A percentile compares a stretch with the other conserved stretches of the same genome.
Conservation (phyloP, 2,888 invertebrate genomes). For the Drosophila prostipennis region DNA sequence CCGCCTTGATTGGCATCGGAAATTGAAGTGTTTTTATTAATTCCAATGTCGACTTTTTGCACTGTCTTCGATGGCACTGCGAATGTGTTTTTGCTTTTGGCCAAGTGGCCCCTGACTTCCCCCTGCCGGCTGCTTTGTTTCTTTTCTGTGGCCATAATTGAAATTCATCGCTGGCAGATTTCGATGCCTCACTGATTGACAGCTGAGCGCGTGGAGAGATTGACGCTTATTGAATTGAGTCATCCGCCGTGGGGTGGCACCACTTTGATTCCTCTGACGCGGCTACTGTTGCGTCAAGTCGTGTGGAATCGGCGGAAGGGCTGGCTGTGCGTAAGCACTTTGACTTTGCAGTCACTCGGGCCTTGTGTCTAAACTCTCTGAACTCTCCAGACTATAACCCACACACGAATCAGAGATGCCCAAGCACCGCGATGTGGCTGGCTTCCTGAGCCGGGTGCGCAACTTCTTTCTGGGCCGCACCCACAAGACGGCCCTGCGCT, state of each 20-base stretch:
- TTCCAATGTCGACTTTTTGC: conserved; percentile 58
- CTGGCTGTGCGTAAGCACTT: conserved; percentile 1
- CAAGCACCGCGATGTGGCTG: conserved; percentile 58
- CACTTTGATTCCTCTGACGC: conserved; percentile 14
- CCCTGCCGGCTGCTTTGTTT: conserved; percentile 16
- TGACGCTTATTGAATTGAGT: conserved; percentile 76
- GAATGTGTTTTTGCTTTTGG: conserved; percentile 64
- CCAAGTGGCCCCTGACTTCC: conserved; percentile 44
- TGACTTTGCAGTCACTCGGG: conserved; percentile 3
- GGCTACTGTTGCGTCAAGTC: conserved; percentile 52
- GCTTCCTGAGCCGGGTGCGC: conserved; percentile 52
- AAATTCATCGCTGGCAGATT: conserved; percentile 68
- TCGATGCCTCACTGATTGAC: conserved; percentile 66
- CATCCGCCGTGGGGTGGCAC: conserved; percentile 16
- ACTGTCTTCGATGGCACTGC: conserved; percentile 39
- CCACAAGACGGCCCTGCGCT: conserved; percentile 49
- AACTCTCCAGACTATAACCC: no score
- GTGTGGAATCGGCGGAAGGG: conserved; percentile 29
- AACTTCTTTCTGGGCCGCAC: conserved; percentile 60
- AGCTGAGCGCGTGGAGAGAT: conserved; percentile 54
- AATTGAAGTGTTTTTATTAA: conserved; percentile 81
- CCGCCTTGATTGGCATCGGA: conserved; percentile 76
- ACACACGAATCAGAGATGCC: conserved; percentile 35
- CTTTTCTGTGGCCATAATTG: conserved; percentile 60
- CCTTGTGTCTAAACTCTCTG: conserved; percentile 20